Conservation (phyloP, 1,140 invertebrate genomes). For the Teleopsis dalmanni region DNA sequence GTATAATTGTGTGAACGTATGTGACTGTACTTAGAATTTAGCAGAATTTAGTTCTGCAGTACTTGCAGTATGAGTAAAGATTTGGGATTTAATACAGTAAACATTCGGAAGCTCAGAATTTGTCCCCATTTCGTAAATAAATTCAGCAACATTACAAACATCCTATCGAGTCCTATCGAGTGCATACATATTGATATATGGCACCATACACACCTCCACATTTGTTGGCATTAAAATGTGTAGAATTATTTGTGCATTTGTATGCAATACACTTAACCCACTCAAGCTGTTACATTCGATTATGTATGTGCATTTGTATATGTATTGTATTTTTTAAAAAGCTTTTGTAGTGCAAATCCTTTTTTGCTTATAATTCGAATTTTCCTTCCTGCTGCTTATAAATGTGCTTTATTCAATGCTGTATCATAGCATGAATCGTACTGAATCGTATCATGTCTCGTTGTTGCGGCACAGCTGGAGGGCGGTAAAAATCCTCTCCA, state of each 20-base stretch:
- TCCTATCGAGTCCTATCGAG: constrained; percentile 4
- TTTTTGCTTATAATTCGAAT: constrained; percentile 37
- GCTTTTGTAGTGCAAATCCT: constrained; percentile 30
- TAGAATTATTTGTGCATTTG: background rate
- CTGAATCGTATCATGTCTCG: no score
- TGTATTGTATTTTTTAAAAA: constrained; percentile 14
- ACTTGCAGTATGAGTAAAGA: constrained; percentile 7
- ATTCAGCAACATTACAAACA: constrained; percentile 2
- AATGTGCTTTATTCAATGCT: constrained; percentile 1
- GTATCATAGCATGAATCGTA: no score
- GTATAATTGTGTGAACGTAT: background rate
- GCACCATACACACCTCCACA: background rate
- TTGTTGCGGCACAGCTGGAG: background rate
- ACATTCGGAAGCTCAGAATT: constrained; percentile 41
- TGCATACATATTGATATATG: constrained; percentile 2
- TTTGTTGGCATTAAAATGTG: background rate
- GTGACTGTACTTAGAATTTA: background rate
- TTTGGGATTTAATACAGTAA: constrained; percentile 16
- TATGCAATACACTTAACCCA: background rate
- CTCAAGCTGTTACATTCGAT: no score
- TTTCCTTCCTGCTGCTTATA: constrained; percentile 1
- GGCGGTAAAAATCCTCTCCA: constrained; percentile 23
- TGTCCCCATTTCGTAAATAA: constrained; percentile 17
- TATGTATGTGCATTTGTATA: constrained; percentile 4
- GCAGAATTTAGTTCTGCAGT: constrained; percentile 10